Conservation (phyloP, 2,797 vertebrate species). For the Antrozous pallidus region DNA sequence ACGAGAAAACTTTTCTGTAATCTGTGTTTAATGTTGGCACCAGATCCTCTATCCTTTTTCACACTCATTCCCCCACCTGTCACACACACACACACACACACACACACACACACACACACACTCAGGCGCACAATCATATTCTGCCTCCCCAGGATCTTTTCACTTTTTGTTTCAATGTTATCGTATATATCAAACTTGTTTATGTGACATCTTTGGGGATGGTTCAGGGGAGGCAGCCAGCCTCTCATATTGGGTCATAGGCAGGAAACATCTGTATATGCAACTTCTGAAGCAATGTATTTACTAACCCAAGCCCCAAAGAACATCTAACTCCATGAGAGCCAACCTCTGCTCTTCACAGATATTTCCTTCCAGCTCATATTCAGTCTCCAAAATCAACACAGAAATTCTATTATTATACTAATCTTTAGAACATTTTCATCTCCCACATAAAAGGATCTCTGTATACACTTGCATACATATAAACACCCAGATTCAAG, state of each 20-base stretch:
- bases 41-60: not conserved
- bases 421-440: not conserved
- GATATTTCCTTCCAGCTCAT: slow-evolving; percentile 30
- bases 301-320: not conserved
- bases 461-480: not conserved
- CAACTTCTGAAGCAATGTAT: slow-evolving; percentile 37
- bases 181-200: not conserved
- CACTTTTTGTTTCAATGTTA: not conserved
- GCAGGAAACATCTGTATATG: slow-evolving; percentile 65
- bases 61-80: not conserved
- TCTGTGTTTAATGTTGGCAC: not conserved
- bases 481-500: not conserved
- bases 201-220: not conserved
- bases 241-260: slow-evolving; percentile 32
- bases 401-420: slow-evolving; percentile 29
- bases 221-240: not conserved
- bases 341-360: not conserved
- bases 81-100: too few relatives aligned
- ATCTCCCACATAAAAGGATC: not conserved
- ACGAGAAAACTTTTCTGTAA: not conserved
- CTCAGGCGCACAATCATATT: not conserved
- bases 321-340: not conserved
- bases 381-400: slow-evolving; percentile 6
- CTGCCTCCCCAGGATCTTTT: not conserved
- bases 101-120: not conserved